Conservation (phyloP, 2,888 invertebrate genomes). For the Cybosia mesomella region DNA sequence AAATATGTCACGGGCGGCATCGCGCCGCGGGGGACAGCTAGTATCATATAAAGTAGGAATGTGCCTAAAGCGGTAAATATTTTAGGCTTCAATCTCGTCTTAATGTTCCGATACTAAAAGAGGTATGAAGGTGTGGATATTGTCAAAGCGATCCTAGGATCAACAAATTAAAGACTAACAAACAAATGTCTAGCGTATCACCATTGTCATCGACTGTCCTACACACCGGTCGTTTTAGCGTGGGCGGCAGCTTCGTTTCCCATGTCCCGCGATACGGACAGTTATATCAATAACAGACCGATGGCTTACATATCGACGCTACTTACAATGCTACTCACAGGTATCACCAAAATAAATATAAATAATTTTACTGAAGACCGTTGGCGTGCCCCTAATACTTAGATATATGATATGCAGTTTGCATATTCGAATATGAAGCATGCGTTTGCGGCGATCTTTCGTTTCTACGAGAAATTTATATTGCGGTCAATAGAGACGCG, state of each 20-base stretch:
- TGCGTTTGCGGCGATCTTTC: not conserved
- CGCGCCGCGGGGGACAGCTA: no score
- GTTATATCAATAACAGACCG: constrained; percentile 79
- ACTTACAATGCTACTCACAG: constrained; percentile 52
- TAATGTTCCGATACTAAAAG: no score
- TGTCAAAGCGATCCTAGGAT: no score
- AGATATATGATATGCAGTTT: constrained; percentile 21
- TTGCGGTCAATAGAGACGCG: not conserved
- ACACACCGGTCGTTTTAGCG: constrained; percentile 63
- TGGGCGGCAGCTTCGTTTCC: constrained; percentile 75
- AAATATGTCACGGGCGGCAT: no score
- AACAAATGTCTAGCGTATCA: constrained; percentile 9
- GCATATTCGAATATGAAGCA: constrained; percentile 16
- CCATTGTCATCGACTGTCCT: constrained; percentile 56
- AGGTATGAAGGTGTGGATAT: no score
- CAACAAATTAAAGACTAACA: not conserved
- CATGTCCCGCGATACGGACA: constrained; percentile 75
- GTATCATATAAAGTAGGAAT: no score
- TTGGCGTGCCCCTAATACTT: constrained; percentile 23
- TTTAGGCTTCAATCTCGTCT: no score
- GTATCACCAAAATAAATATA: constrained; percentile 54
- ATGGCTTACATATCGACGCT: constrained; percentile 58
- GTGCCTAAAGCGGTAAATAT: no score
- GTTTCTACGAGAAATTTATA: not conserved
- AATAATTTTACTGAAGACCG: constrained; percentile 39